phyloP scores from a whole-genome alignment of 2,113 vertebrate genomes.

The Urocynchramus pylzowi region DNA sequence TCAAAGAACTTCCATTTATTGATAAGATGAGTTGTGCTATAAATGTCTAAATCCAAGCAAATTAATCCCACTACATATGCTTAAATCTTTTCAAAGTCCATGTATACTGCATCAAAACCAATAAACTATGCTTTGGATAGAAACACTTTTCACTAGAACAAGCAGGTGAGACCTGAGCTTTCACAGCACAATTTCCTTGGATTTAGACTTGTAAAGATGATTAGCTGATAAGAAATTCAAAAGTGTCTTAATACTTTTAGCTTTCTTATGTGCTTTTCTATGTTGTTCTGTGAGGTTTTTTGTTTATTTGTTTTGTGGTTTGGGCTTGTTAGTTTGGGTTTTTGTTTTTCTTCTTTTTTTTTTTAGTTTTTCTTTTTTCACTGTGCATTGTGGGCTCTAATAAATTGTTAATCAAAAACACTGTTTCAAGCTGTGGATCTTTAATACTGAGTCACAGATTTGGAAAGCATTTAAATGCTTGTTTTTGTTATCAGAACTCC shows the following conservation, averaged over 20 bases:
- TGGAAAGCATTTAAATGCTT: not conserved
- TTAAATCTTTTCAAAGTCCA: not conserved
- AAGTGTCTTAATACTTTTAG: not conserved
- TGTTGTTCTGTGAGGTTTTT: not conserved
- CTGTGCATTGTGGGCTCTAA: not conserved
- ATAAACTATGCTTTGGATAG: not conserved
- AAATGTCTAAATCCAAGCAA: not conserved
- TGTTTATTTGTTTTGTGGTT: not conserved
- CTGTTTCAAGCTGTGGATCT: not conserved
- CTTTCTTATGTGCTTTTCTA: not conserved
- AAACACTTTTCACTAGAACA: not conserved
- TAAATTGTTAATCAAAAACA: not conserved
- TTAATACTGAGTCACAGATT: not conserved
- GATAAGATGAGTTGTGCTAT: not conserved
- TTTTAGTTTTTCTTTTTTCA: not conserved
- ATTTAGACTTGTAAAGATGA: not conserved
- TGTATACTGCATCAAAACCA: not conserved
- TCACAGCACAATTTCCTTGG: not conserved
- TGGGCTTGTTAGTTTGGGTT: too few relatives aligned
- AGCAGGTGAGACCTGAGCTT: not conserved
- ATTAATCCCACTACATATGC: not conserved
- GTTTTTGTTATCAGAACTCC: not conserved
- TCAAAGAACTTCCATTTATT: not conserved
- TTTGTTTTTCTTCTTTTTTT: not conserved
- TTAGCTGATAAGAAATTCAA: not conserved